Percentiles rank a stretch among this genome's conserved stretches.
Conservation (phyloP, 2,888 invertebrate species). For the Lepidocyrtinus sp. region DNA sequence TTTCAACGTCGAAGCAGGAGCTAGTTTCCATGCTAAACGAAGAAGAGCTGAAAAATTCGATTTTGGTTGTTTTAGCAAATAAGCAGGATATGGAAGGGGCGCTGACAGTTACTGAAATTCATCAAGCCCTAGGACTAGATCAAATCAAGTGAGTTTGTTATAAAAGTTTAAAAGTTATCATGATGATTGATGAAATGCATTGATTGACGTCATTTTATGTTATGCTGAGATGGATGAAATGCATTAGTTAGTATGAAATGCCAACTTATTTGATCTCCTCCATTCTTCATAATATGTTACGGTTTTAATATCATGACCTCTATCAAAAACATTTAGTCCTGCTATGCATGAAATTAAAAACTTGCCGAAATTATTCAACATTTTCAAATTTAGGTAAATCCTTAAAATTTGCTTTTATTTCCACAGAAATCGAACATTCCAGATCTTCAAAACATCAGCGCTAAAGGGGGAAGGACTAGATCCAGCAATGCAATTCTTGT, state of each 20-base stretch:
- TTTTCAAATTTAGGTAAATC: not conserved
- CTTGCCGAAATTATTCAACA: too few relatives aligned
- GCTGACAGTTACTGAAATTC: conserved; percentile 94
- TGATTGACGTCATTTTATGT: not conserved
- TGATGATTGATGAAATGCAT: conserved; percentile 1
- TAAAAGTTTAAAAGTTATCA: not conserved
- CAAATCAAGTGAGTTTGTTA: conserved; percentile 41
- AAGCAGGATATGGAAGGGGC: conserved; percentile 99
- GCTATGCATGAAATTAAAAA: too few relatives aligned
- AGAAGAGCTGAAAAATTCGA: conserved; percentile 96
- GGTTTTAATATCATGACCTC: too few relatives aligned
- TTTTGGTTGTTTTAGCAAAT: conserved; percentile 97
- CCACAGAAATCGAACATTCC: conserved; percentile 95
- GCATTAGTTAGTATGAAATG: too few relatives aligned
- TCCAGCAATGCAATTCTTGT: conserved; percentile 99
- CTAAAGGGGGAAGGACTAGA: conserved; percentile 98
- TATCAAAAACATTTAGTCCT: too few relatives aligned
- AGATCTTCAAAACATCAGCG: conserved; percentile 99
- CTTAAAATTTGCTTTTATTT: conserved; percentile 23
- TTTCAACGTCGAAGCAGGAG: conserved; percentile 99
- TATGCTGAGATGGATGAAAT: not conserved
- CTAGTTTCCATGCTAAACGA: conserved; percentile 81
- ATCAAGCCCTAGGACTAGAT: conserved; percentile 95
- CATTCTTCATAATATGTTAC: too few relatives aligned
- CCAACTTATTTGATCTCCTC: too few relatives aligned